Evolutionary conservation across 2,888 invertebrate genomes (phyloP).

Genomic region (Dione vanillae): DNA sequence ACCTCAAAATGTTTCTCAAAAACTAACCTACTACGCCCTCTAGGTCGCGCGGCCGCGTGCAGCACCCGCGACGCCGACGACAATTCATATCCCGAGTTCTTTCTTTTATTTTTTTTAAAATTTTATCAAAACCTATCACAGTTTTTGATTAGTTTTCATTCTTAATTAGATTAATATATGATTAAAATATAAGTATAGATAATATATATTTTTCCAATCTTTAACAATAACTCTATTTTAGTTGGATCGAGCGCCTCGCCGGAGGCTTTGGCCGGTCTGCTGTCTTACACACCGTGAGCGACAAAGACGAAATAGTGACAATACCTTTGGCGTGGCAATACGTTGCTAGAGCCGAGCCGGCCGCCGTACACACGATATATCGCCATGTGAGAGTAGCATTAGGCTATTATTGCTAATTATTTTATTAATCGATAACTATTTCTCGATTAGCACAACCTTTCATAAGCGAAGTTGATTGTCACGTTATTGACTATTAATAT

Average conservation of each 20-base stretch:
- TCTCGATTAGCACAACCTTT: conserved; percentile 84
- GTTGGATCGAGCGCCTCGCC: conserved; percentile 69
- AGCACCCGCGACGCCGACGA: conserved; percentile 25
- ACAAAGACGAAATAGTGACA: conserved; percentile 49
- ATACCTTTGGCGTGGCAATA: conserved; percentile 66
- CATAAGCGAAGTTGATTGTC: conserved; percentile 84
- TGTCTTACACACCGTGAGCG: conserved; percentile 53
- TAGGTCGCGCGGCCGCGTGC: conserved; percentile 35
- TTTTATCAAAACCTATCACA: conserved; percentile 85
- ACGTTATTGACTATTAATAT: conserved; percentile 81
- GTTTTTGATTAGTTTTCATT: conserved; percentile 84
- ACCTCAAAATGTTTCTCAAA: conserved; percentile 72
- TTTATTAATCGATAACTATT: conserved; percentile 79
- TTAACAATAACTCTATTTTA: conserved; percentile 83
- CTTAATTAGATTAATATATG: conserved; percentile 83
- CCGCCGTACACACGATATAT: conserved; percentile 69
- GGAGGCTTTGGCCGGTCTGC: conserved; percentile 49
- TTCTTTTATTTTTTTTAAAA: conserved; percentile 74
- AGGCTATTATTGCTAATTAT: conserved; percentile 83
- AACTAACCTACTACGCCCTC: conserved; percentile 69
- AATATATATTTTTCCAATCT: conserved; percentile 81
- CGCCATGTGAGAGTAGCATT: conserved; percentile 77
- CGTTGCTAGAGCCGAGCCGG: conserved; percentile 55
- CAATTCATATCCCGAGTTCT: conserved; percentile 53
- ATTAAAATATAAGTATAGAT: conserved; percentile 84